Percentiles rank a stretch among this genome's conserved stretches.
Conservation (phyloP, 1,140 invertebrate genomes). For the Gryon sp. region DNA sequence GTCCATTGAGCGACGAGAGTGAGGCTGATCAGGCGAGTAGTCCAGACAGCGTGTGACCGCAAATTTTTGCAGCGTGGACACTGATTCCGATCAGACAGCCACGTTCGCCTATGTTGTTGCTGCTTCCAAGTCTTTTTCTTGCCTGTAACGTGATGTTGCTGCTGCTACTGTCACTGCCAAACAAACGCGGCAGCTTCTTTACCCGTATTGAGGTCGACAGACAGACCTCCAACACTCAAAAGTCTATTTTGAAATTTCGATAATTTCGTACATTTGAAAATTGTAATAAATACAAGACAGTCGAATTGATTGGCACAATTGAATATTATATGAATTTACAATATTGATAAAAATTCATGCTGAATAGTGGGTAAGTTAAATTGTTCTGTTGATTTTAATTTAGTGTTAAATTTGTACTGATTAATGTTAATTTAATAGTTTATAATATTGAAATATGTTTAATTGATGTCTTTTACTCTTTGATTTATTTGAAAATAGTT, state of each 20-base stretch:
- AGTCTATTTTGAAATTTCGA: slow-evolving; percentile 17
- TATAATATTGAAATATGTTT: too few relatives aligned
- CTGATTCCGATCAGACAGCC: slow-evolving; percentile 18
- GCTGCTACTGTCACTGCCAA: slow-evolving; percentile 62
- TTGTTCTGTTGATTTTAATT: too few relatives aligned
- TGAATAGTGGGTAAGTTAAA: too few relatives aligned
- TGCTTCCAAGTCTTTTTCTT: slow-evolving; percentile 55
- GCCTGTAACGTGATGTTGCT: slow-evolving; percentile 62
- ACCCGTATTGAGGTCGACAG: slow-evolving; percentile 32
- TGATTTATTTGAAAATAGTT: too few relatives aligned
- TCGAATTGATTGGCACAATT: too few relatives aligned
- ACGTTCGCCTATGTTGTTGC: slow-evolving; percentile 53
- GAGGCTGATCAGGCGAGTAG: slow-evolving; percentile 70
- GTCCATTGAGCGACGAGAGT: slow-evolving; percentile 73
- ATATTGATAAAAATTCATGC: too few relatives aligned
- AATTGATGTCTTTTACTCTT: too few relatives aligned
- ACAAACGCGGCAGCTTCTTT: slow-evolving; percentile 40
- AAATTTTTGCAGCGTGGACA: slow-evolving; percentile 46
- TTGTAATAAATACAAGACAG: slow-evolving; percentile 6
- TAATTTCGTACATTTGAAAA: slow-evolving; percentile 4
- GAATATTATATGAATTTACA: too few relatives aligned
- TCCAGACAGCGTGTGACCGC: slow-evolving; percentile 72
- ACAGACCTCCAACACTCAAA: slow-evolving; percentile 22
- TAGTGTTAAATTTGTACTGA: too few relatives aligned
- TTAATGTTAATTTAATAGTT: too few relatives aligned